These are phyloP conservation scores for Lucinisca nassula DNA, from an alignment of 2,888 invertebrate species.

Conservation along the genomic window DNA sequence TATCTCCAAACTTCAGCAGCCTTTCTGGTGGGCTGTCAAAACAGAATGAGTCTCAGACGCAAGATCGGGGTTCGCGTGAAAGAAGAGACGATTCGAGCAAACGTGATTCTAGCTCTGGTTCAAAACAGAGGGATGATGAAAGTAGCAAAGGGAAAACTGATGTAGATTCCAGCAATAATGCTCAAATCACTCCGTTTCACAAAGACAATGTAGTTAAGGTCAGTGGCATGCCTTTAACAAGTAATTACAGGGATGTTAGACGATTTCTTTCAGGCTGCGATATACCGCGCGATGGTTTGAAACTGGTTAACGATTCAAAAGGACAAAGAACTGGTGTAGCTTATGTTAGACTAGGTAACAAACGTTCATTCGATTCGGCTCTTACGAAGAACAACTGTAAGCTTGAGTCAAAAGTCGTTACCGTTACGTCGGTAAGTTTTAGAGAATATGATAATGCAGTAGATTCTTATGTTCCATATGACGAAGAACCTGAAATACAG, in stretches of 20 bases:
- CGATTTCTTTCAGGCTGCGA: conserved; percentile 93
- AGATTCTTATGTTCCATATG: conserved; percentile 89
- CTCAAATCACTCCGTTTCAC: no score
- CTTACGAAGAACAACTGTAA: conserved; percentile 90
- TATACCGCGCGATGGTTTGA: conserved; percentile 95
- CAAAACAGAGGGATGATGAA: neutral
- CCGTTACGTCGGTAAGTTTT: conserved; percentile 92
- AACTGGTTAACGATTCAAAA: conserved; percentile 94
- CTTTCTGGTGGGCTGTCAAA: neutral
- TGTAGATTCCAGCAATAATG: no score
- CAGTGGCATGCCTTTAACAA: conserved; percentile 90
- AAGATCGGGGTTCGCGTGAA: neutral
- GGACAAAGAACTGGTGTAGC: conserved; percentile 94
- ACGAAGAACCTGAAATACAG: conserved; percentile 24
- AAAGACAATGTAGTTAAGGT: conserved; percentile 49
- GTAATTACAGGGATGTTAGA: conserved; percentile 94
- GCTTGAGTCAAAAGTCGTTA: conserved; percentile 92
- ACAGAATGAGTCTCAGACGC: no score
- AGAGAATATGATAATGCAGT: conserved; percentile 93
- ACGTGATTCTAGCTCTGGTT: neutral
- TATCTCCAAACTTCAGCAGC: neutral
- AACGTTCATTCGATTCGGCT: conserved; percentile 92
- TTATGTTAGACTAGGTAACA: conserved; percentile 93
- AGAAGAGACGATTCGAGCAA: neutral
- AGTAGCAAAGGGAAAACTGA: neutral